Evolutionary conservation across 64 coral and sea anemone genomes (phyloP), one percentile per base, ranked within the genome.

Genomic region (Actinia equina): DNA sequence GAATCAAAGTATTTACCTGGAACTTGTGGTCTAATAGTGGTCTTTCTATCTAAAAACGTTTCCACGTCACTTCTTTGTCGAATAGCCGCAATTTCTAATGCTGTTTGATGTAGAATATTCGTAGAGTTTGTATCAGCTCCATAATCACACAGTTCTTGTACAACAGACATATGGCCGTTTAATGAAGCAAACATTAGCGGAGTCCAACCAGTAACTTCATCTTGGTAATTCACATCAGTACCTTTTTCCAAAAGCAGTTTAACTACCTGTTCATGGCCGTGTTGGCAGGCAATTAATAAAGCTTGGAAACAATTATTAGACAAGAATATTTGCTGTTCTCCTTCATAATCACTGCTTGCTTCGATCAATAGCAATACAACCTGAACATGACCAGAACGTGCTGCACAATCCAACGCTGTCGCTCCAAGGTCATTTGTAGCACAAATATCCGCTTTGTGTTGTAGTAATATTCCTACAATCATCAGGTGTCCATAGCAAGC

Each of bases 391-490:
- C 93, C 93, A 30, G 83, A 93, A 27, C 97, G 54, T 3, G 93
- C 88, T 18, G 97, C 93, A 69, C 93, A 99, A 17, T 99, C 93
- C 17, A 99, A 77, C 7, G 97, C 97, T 23, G 97, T 99, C 2
- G 88, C 86, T n/a, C 93, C 88, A 17, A 99, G 91, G 0, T 79
- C 63, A 52, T 88, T 99, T 82, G 64, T 37, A 76, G 83, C 88
- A 74, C 85, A 84, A 27, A 95, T 85, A 59, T 92, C 85, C 18
- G 93, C 82, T 71, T 84, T 95, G 81, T 93, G 81, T 54, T 88
- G 91, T 41, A 87, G 57, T 80, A 86, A 89, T 80, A 86, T 92
- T 80, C 77, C 90, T 82, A 78, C 86, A 77, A 94, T 77, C 82
- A 83, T 88, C 22, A 88, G 59, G 42, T 91, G 89, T 82, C 89